Evolutionary conservation across 2,888 invertebrate genomes (phyloP), one percentile per base, ranked within the genome.

Genomic region (Acrobasis suavella): DNA sequence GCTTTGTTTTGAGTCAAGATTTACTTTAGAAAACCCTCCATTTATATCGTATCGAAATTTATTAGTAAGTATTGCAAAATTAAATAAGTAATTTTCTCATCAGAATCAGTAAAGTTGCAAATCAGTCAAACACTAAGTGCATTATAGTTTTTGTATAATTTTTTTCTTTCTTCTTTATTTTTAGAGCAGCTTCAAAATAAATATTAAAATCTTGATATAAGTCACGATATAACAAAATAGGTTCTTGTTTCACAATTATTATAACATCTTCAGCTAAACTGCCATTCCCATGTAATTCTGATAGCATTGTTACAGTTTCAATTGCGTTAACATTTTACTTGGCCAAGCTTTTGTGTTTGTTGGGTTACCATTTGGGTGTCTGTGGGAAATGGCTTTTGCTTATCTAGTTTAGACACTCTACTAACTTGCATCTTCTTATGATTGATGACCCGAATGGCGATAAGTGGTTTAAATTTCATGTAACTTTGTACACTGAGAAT

Each of bases 241-340:
- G 52, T 22, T 54, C 46, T 32, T n/a, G 12, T 62, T 62, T 55
- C 62, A 32, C 49, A 62, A 62, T 54, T 50, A 55, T 62, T 62
- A 38, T 62, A 62, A 62, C 62, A 62, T 62, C 54, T 37, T 54
- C 42, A 49, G 37, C 54, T 55, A 55, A 38, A 55, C 60, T 62
- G 16, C 37, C 16, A 55, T 65, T 68, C 67, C 61, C 66, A 65
- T 61, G 64, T 52, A 39, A 49, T 62, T 62, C 62, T 67, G 69
- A 66, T 66, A 69, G 64, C 69, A 67, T 67, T 67, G 67, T 69
- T 65, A 62, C 61, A 61, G 3, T 50, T 55, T 61, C 17, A 38
- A 49, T 62, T 62, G 62, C 62, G 15, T 55, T 62, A 55, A 9
- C 46, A 49, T 49, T 55, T 32, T 16, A 50, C 37, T 42, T 12